Evolutionary conservation across 1,140 invertebrate genomes (phyloP).

Genomic region (Rhagoletis zephyria): DNA sequence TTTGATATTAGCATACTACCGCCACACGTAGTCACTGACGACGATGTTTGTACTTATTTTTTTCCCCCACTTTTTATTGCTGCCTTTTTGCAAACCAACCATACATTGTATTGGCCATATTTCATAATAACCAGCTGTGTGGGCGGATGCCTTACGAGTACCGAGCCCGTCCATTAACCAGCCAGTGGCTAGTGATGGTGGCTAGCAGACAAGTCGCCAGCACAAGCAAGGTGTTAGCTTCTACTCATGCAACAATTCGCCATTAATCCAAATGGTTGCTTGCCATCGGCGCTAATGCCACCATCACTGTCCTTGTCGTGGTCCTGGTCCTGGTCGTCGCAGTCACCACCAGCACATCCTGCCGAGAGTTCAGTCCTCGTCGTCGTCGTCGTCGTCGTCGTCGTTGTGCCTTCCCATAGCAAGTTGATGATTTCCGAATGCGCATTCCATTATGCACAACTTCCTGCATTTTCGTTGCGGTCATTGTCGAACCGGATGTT

Average conservation of each 20-base stretch:
- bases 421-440: constrained; percentile 72
- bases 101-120: constrained; percentile 28
- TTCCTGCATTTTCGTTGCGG: constrained; percentile 72
- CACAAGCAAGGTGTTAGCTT: background rate
- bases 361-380: background rate
- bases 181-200: background rate
- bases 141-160: background rate
- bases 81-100: background rate
- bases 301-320: background rate
- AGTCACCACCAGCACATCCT: constrained; percentile 1
- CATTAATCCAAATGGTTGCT: background rate
- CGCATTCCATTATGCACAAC: constrained; percentile 72
- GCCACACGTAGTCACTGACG: background rate
- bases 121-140: constrained; percentile 14
- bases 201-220: background rate
- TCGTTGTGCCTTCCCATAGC: constrained; percentile 59
- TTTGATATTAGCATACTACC: background rate
- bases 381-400: background rate
- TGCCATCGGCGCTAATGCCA: too few species aligned
- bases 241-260: background rate
- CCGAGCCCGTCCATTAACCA: background rate
- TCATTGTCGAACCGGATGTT: constrained; percentile 63
- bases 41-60: too few species aligned
- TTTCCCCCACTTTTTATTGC: background rate
- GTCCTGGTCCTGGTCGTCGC: background rate